Evolutionary conservation across 92 coral and sea anemone species (phyloP).

Genomic region (Nematostella vectensis): DNA sequence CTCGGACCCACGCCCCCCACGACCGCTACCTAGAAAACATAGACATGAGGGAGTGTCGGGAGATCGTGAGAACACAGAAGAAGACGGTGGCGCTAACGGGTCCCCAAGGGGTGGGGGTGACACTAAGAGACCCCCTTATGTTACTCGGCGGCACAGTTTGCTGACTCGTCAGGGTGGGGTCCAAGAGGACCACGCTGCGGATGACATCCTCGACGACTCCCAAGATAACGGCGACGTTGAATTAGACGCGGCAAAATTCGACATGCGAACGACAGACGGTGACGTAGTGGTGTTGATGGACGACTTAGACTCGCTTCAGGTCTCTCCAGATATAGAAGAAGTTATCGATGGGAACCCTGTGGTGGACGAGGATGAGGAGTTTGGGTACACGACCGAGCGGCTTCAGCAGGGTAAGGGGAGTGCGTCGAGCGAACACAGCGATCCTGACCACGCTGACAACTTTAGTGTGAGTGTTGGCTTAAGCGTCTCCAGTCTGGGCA

Average conservation of each 20-base stretch:
- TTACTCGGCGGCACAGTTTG: slow-evolving; percentile 56
- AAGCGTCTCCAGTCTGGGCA: slow-evolving; percentile 82
- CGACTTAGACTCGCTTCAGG: slow-evolving; percentile 25
- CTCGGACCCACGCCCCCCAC: slow-evolving; percentile 10
- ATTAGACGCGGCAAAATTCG: slow-evolving; percentile 47
- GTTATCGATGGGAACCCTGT: slow-evolving; percentile 47
- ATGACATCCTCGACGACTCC: slow-evolving; percentile 29
- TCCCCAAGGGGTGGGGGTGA: not conserved
- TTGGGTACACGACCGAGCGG: slow-evolving; percentile 58
- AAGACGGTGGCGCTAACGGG: slow-evolving; percentile 1
- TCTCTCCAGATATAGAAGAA: slow-evolving; percentile 26
- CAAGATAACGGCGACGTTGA: slow-evolving; percentile 6
- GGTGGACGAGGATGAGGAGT: slow-evolving; percentile 29
- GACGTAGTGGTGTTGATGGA: slow-evolving; percentile 43
- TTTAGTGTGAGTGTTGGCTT: slow-evolving; percentile 72
- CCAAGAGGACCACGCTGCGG: slow-evolving; percentile 33
- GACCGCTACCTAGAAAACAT: slow-evolving; percentile 17
- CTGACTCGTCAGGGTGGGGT: slow-evolving; percentile 60
- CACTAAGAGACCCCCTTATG: not conserved
- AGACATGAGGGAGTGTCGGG: slow-evolving; percentile 19
- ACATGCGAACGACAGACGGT: slow-evolving; percentile 54
- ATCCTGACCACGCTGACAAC: slow-evolving; percentile 66
- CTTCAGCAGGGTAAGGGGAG: slow-evolving; percentile 65
- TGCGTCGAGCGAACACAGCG: slow-evolving; percentile 64
- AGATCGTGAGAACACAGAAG: not conserved